phyloP scores from a whole-genome alignment of 2,113 vertebrate genomes.

The Haemorhous mexicanus region DNA sequence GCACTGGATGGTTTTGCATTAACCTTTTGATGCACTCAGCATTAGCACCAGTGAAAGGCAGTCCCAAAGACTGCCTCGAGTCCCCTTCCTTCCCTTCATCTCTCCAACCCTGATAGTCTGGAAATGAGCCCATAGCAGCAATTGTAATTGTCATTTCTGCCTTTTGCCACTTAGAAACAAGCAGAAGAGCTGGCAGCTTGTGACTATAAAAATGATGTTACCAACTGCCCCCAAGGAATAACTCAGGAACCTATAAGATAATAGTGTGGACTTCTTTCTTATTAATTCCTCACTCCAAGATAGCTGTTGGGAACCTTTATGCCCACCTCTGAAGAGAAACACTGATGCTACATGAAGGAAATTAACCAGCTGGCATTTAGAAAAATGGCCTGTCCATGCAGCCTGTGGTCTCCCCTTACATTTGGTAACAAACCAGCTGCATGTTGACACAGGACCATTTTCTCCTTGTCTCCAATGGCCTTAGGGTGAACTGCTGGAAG shows the following conservation, averaged over 20 bases:
- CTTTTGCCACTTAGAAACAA: background rate
- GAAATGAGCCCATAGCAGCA: background rate
- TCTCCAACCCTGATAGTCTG: background rate
- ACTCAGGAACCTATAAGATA: background rate
- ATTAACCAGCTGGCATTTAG: background rate
- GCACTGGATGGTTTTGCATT: background rate
- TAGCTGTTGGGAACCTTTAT: background rate
- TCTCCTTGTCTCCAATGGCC: background rate
- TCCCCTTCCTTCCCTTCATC: background rate
- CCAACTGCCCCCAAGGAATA: background rate
- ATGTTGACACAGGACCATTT: background rate
- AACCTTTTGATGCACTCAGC: background rate
- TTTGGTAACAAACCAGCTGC: background rate
- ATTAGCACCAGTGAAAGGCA: background rate
- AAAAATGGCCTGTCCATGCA: background rate
- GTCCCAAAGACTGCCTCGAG: background rate
- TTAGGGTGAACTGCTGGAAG: background rate
- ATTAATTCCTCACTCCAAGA: background rate
- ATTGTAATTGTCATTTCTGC: background rate
- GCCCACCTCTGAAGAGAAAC: background rate
- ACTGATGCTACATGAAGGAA: background rate
- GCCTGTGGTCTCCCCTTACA: background rate
- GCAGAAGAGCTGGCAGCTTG: background rate
- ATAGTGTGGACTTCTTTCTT: background rate
- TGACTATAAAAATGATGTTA: background rate